Conservation (phyloP, 2,888 invertebrate genomes). For the Chorisops tibialis region DNA sequence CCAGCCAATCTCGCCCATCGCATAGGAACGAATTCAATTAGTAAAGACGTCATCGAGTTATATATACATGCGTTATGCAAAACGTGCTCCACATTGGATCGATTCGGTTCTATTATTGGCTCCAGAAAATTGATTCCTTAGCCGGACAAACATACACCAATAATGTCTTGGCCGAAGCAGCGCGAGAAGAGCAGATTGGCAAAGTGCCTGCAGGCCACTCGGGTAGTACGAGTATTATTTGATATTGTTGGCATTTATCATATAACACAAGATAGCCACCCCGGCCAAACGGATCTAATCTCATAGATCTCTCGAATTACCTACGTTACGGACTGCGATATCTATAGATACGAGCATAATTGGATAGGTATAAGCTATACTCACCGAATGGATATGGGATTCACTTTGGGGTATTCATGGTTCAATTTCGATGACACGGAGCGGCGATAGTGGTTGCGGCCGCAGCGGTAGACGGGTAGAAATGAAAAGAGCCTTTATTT, state of each 20-base stretch:
- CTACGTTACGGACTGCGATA: conserved; percentile 17
- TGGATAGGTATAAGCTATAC: no score
- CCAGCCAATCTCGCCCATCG: no score
- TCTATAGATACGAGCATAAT: background rate
- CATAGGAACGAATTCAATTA: conserved; percentile 23
- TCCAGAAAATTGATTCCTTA: conserved; percentile 22
- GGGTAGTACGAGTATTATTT: conserved; percentile 3
- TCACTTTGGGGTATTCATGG: conserved; percentile 1
- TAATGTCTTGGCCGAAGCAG: no score
- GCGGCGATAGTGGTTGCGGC: background rate
- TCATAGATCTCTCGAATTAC: conserved; percentile 14
- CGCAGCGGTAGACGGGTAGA: background rate
- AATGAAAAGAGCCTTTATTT: conserved; percentile 13
- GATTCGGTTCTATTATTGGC: conserved; percentile 20
- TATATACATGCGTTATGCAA: conserved; percentile 12
- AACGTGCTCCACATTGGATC: conserved; percentile 26
- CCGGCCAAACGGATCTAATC: conserved; percentile 17
- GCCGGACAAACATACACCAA: conserved; percentile 18
- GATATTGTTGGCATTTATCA: conserved; percentile 13
- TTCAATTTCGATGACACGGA: background rate
- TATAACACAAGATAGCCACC: background rate
- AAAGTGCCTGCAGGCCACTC: no score
- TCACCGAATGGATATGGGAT: background rate
- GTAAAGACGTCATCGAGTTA: conserved; percentile 20
- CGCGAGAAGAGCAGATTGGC: no score